Conservation (phyloP, 2,113 vertebrate genomes). For the Mirza zaza region DNA sequence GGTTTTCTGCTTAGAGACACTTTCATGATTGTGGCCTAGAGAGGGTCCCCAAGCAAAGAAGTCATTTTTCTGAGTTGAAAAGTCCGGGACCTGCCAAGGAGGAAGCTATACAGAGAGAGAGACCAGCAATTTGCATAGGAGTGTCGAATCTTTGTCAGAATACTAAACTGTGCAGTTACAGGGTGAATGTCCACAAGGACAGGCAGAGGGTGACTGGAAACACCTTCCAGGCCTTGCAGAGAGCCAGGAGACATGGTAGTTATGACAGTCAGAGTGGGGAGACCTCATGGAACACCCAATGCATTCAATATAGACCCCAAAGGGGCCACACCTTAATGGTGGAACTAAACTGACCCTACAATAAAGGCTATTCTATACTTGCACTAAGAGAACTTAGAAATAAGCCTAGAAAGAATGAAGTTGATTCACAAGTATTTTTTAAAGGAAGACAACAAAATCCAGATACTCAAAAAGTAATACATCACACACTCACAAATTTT, state of each 20-base stretch:
- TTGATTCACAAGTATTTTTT: background rate
- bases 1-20: background rate
- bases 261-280: background rate
- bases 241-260: background rate
- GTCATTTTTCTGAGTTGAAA: background rate
- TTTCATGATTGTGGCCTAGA: background rate
- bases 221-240: background rate
- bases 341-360: background rate
- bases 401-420: background rate
- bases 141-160: background rate
- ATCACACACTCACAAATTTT: background rate
- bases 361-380: background rate
- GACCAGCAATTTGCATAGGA: background rate
- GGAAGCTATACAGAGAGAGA: background rate
- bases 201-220: background rate
- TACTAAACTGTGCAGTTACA: background rate
- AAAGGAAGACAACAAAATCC: background rate
- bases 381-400: background rate
- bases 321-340: too few relatives aligned
- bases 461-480: background rate
- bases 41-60: background rate
- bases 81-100: background rate
- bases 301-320: background rate
- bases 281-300: background rate
- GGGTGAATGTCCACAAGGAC: background rate